Evolutionary conservation across 2,113 vertebrate species (phyloP).

Genomic region (Cebus imitator): DNA sequence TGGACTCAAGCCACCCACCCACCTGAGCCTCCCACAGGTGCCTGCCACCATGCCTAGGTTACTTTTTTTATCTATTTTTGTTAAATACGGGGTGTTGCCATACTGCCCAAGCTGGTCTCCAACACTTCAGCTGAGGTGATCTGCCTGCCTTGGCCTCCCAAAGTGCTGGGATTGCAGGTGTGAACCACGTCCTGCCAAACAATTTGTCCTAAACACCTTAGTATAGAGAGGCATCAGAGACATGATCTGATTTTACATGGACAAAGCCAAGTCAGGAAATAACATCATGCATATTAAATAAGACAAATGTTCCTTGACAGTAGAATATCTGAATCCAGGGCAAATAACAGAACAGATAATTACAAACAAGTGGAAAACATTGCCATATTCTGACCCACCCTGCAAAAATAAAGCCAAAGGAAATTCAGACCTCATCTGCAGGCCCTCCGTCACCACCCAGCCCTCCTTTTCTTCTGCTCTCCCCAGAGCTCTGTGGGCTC

Average conservation of each 20-base stretch:
- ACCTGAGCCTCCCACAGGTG: no score
- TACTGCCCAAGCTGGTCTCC: no score
- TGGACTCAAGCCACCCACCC: no score
- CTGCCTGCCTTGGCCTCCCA: no score
- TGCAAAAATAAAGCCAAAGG: neutral
- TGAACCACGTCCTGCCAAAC: no score
- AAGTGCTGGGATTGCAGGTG: no score
- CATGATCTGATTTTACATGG: neutral
- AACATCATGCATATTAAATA: neutral
- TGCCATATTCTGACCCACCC: neutral
- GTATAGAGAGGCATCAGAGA: neutral
- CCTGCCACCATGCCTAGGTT: no score
- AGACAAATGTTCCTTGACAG: neutral
- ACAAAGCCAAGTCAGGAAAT: neutral
- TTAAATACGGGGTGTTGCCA: no score
- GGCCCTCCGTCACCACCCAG: neutral
- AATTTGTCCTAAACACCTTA: neutral
- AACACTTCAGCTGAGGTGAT: no score
- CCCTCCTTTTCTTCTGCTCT: neutral
- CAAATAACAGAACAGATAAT: neutral
- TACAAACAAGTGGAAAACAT: neutral
- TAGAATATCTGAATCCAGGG: neutral
- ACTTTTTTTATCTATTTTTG: no score
- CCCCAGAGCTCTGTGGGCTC: neutral
- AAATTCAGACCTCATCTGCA: neutral